A percentile compares a stretch with the other conserved stretches of the same genome.
phyloP scores from a whole-genome alignment of 2,113 vertebrate species.

The Podilymbus podiceps region DNA sequence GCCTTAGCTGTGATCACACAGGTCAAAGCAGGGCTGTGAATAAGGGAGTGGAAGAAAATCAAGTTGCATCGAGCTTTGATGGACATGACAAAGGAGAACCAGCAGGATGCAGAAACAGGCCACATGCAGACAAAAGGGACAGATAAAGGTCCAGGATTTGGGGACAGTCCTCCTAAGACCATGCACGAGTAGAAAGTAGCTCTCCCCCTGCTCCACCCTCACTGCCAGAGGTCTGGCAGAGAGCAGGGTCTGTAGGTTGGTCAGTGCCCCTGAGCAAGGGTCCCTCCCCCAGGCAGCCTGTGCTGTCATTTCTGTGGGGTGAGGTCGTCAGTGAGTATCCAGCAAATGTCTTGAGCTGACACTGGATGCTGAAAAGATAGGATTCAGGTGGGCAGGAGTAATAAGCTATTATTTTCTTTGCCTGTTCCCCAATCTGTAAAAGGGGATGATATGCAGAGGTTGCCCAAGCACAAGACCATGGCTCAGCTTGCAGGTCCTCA shows the following conservation, averaged over 20 bases:
- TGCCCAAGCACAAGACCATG: accelerated
- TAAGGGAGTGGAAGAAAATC: neutral
- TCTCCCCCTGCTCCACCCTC: neutral
- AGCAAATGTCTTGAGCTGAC: neutral
- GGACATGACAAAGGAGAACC: neutral
- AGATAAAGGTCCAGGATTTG: neutral
- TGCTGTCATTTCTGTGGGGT: neutral
- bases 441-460: neutral
- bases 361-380: neutral
- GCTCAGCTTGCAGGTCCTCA: neutral
- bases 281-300: neutral
- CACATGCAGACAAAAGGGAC: neutral
- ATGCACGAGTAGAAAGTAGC: neutral
- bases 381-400: neutral
- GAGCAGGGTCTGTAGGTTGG: neutral
- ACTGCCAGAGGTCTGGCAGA: accelerated
- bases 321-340: neutral
- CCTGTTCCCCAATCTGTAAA: accelerated
- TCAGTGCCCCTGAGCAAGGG: neutral
- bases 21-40: neutral
- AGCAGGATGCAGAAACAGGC: neutral
- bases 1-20: neutral
- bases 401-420: neutral
- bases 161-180: neutral
- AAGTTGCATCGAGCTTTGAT: neutral